Base-by-base conservation (phyloP, 2,888 invertebrate species). In the Adelphocoris suturalis region DNA sequence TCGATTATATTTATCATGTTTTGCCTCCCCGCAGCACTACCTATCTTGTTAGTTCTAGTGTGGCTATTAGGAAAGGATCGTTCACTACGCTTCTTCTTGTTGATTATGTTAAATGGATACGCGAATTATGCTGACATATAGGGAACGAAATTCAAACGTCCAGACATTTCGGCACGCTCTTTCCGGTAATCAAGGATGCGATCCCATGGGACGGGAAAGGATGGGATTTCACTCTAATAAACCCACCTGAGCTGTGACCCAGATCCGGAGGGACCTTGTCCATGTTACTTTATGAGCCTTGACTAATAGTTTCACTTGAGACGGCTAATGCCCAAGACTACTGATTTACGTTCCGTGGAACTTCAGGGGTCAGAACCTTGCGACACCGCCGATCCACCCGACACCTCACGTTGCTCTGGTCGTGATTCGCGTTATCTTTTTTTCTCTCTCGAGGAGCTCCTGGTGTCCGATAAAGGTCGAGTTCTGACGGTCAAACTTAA, bases 261-360 rank as follows among this genome's bases (percentile, higher is more conserved):
- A 76, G 76, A 76, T 76, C 76, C 37, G 11, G 57, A 7, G 37
- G n/a, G 76, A 76, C 76, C 76, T 76, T 76, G 76, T 76, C 76
- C 76, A 76, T 76, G 76, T 37, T 27, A 16, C 28, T 76, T 76
- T 76, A 76, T 76, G 76, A 76, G 76, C 76, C 76, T 76, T 76
- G 76, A 76, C 76, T 76, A 76, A 76, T 76, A 76, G 76, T 76
- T 76, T 76, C 27, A 76, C 76, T 76, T 76, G 76, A 76, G 37
- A 0, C 76, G 28, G 76, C 27, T 76, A 76, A 27, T 76, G 23
- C 76, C 76, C 37, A 27, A 19, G 28, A 76, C 76, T 76, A 27
- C 76, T 76, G 76, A 76, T 76, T 76, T 76, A 76, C 76, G 76
- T 76, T 14, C 76, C 28, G 27, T 27, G 28, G 76, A 57, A 57